These are phyloP conservation scores for Leptinotarsa juncta DNA, from an alignment of 2,888 invertebrate genomes.

Conservation along the genomic window DNA sequence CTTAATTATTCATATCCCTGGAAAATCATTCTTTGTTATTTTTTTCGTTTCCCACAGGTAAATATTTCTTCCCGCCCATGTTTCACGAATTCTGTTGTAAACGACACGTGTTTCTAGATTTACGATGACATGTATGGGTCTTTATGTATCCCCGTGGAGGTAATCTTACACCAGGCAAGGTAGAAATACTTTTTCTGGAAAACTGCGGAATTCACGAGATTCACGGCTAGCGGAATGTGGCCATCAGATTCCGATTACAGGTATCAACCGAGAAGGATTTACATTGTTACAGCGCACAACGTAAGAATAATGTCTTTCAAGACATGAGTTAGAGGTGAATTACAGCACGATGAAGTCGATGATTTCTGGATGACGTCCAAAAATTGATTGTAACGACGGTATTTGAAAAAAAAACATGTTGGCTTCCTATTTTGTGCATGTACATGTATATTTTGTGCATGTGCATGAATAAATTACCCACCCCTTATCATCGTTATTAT, in stretches of 20 bases:
- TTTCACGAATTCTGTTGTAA: not conserved
- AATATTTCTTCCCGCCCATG: not conserved
- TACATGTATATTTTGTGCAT: too few relatives aligned
- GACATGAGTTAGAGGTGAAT: too few relatives aligned
- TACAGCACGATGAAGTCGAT: too few relatives aligned
- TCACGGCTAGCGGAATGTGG: not conserved
- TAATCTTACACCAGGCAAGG: conserved; percentile 4
- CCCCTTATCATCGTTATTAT: too few relatives aligned
- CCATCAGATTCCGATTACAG: conserved; percentile 7
- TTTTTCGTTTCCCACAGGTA: not conserved
- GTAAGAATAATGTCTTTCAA: not conserved
- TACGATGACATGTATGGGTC: conserved; percentile 17
- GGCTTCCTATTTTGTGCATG: too few relatives aligned
- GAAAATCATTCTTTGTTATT: not conserved
- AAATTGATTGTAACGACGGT: too few relatives aligned
- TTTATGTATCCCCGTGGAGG: conserved; percentile 10
- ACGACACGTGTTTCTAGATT: conserved; percentile 14
- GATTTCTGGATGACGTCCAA: too few relatives aligned
- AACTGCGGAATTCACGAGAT: not conserved
- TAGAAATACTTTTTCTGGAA: conserved; percentile 6
- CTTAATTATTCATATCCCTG: too few relatives aligned
- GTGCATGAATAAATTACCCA: too few relatives aligned
- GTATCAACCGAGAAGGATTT: not conserved
- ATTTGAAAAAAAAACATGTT: too few relatives aligned
- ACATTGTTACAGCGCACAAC: not conserved